Base-by-base conservation (phyloP, 2,797 vertebrate species). In the Crenuchus spilurus region DNA sequence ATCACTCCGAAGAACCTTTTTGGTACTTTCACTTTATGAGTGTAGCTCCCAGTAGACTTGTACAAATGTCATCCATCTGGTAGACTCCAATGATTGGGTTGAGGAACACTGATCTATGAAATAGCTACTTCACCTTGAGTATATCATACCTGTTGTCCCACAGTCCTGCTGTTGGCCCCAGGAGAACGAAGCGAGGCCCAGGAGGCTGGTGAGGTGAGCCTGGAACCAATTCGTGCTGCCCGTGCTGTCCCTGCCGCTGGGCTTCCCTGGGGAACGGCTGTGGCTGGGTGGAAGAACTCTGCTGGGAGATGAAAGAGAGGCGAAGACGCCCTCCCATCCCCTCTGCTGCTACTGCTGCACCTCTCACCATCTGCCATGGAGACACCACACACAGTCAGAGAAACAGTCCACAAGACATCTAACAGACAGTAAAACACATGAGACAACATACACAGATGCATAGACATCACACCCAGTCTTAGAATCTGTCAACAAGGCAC, bases 181-280 rank as follows among this genome's bases (percentile, higher is more conserved):
- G 95, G 94, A 2, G 96, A 97, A 61, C 92, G 92, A 52, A 97
- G 91, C 11, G 95, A 95, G 0, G 94, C 93, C 97, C 97, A 98
- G 6, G 95, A 96, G 55, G 94, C 94, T 60, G 94, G 93, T n/a
- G 95, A 91, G 28, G 92, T 87, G 24, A 93, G 87, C 64, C 84
- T 84, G 41, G 72, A 88, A 0, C 83, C 52, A 20, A 60, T 61
- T 58, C 89, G 69, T 0, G 85, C 74, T 4, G 61, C 74, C 1
- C 84, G 80, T 86, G 77, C 62, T 72, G 86, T 77, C 58, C 82
- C 20, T 48, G 80, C 80, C 79, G 82, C 74, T 1, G 87, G 83
- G 57, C 82, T 80, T 39, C 79, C 76, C 6, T 92, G 92, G 39
- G 88, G 83, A 49, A 90, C 87, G 0, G 94, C 89, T 14, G 91